Evolutionary conservation across 2,797 vertebrate genomes (phyloP), one percentile per base, ranked within the genome.

Genomic region (Lemur catta): DNA sequence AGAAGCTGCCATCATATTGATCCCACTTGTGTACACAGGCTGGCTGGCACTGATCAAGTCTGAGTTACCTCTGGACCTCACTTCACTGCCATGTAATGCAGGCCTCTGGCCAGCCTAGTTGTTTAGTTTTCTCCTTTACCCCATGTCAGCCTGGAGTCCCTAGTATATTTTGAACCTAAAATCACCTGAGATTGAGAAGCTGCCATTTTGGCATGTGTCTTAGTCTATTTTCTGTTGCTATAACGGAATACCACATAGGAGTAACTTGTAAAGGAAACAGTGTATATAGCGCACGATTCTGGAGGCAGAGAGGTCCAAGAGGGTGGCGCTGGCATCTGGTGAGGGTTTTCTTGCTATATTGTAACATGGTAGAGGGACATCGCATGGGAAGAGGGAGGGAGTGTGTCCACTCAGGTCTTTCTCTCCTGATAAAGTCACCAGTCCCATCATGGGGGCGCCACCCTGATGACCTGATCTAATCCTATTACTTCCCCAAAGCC

Each of bases 141-240:
- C 24, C 10, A 35, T 43, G 52, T 22, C 52, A 80, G 18, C 48
- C n/a, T 63, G 57, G 35, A 79, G 38, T 24, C 46, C 38, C 11
- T 52, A 43, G 26, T 52, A 35, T 85, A 63, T 94, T 97, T 92
- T 87, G 24, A 80, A 35, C 81, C 43, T 72, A 28, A 93, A 76
- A 65, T 69, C 79, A 87, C n/a, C 41, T 69, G 48, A 71, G 48
- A 43, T 84, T 38, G 72, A 65, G 71, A 96, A 91, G 35, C 59
- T 92, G 20, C 59, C 67, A 65, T 89, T 95, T 92, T 69, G 12
- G 3, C 57, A 26, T 38, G 22, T 55, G 50, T 55, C 22, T 55
- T 6, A 79, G 50, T 55, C n/a, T 24, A 38, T 55, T 79, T 55
- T 79, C 76, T 79, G 76, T 55, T 79, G 76, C 76, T 38, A 10